Conservation (phyloP, 2,113 vertebrate genomes). For the Pardalotus punctatus region DNA sequence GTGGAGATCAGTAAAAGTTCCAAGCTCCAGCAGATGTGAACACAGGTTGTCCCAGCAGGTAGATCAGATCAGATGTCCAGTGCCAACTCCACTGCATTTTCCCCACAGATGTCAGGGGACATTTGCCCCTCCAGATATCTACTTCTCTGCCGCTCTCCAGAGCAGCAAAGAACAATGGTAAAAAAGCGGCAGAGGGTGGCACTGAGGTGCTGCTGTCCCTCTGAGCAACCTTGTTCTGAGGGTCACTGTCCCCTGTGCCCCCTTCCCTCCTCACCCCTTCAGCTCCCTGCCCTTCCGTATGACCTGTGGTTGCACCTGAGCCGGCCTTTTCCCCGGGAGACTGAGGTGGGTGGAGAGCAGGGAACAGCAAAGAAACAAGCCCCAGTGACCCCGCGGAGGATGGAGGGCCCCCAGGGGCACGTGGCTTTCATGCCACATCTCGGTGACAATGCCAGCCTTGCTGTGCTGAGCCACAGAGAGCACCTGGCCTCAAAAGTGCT, state of each 20-base stretch:
- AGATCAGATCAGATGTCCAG: neutral
- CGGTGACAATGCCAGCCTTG: neutral
- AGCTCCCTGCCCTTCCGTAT: neutral
- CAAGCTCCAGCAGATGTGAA: neutral
- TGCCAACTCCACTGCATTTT: neutral
- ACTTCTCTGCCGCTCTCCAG: neutral
- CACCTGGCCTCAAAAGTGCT: neutral
- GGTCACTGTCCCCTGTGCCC: rapidly evolving
- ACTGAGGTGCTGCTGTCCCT: neutral
- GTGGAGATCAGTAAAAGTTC: neutral
- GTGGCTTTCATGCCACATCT: rapidly evolving
- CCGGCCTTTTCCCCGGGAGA: neutral
- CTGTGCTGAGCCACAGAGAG: neutral
- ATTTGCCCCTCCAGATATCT: neutral
- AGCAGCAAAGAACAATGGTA: neutral
- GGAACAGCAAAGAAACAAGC: neutral
- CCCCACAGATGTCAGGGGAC: neutral
- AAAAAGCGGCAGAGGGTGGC: neutral
- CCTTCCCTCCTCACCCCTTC: neutral
- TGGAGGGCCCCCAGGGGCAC: rapidly evolving
- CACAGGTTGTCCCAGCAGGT: neutral
- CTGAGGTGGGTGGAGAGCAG: neutral
- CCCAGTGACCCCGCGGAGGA: neutral
- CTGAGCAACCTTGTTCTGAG: rapidly evolving
- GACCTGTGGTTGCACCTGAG: rapidly evolving